Conservation (phyloP, 1,140 invertebrate genomes). For the Bradynema listronoti region DNA sequence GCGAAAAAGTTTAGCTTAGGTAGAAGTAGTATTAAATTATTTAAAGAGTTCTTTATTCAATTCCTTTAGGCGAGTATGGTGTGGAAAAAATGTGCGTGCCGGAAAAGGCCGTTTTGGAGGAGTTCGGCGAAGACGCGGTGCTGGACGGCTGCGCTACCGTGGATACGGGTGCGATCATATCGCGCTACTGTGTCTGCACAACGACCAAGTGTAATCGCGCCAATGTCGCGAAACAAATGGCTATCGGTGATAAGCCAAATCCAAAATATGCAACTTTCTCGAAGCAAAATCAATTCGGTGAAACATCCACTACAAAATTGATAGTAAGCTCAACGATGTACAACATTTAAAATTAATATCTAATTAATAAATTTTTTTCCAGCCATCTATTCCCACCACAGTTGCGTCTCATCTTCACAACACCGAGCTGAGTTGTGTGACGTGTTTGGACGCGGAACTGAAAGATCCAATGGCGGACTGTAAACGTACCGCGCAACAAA, state of each 20-base stretch:
- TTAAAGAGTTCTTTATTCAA: too few relatives aligned
- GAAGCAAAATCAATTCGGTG: conserved; percentile 6
- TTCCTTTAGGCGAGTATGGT: conserved; percentile 30
- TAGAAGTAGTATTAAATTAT: background rate
- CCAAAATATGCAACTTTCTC: background rate
- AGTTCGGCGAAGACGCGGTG: conserved; percentile 24
- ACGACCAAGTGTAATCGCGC: conserved; percentile 34
- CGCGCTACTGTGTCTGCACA: conserved; percentile 39
- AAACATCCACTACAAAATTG: conserved; percentile 10
- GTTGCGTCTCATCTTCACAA: conserved; percentile 1
- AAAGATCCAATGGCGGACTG: conserved; percentile 23
- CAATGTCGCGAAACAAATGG: conserved; percentile 31
- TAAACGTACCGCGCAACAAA: conserved; percentile 12
- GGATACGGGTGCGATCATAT: conserved; percentile 15
- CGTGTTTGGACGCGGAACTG: conserved; percentile 10
- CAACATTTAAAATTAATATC: too few relatives aligned
- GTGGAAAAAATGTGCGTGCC: conserved; percentile 47
- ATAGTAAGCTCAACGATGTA: too few relatives aligned
- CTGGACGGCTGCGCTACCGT: conserved; percentile 25
- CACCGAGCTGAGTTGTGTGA: conserved; percentile 7
- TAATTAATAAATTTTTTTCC: too few relatives aligned
- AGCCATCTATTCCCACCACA: too few relatives aligned
- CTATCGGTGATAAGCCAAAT: background rate
- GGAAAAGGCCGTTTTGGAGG: conserved; percentile 29
- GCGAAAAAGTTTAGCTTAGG: background rate